These are phyloP conservation scores for Aphelenchoides besseyi DNA, from an alignment of 1,140 invertebrate species.

Conservation along the genomic window DNA sequence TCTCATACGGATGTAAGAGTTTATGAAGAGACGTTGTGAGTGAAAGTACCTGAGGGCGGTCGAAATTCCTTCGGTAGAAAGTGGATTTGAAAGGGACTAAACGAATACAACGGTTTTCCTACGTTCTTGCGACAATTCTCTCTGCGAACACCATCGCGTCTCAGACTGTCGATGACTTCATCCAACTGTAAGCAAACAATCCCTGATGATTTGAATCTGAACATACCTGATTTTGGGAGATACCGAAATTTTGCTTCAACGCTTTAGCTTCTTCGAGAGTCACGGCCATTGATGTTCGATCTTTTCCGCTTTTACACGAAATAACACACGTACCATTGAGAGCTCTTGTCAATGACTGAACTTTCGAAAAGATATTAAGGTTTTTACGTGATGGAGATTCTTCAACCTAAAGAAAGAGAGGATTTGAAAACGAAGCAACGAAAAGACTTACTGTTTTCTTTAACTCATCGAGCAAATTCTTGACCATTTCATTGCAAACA, in stretches of 20 bases:
- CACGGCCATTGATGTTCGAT: slow-evolving; percentile 59
- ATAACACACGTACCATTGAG: slow-evolving; percentile 45
- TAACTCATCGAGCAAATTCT: slow-evolving; percentile 34
- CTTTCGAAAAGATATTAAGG: slow-evolving; percentile 48
- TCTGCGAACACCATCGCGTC: slow-evolving; percentile 54
- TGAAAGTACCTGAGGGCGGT: slow-evolving; percentile 55
- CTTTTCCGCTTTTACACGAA: slow-evolving; percentile 58
- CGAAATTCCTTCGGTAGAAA: slow-evolving; percentile 58
- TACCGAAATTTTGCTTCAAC: slow-evolving; percentile 54
- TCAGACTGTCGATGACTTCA: slow-evolving; percentile 49
- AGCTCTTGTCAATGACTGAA: slow-evolving; percentile 44
- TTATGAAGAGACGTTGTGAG: slow-evolving; percentile 42
- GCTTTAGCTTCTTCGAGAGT: slow-evolving; percentile 57
- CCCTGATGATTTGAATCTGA: slow-evolving; percentile 20
- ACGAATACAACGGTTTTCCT: slow-evolving; percentile 58
- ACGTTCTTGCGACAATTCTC: slow-evolving; percentile 62
- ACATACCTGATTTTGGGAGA: slow-evolving; percentile 50
- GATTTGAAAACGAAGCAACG: not conserved
- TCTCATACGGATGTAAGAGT: too few relatives aligned
- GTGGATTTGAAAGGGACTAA: slow-evolving; percentile 61
- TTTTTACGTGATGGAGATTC: slow-evolving; percentile 57
- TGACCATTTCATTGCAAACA: slow-evolving; percentile 12
- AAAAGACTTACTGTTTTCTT: slow-evolving; percentile 33
- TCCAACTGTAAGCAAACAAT: slow-evolving; percentile 35
- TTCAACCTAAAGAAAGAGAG: slow-evolving; percentile 38